phyloP scores from a whole-genome alignment of 2,888 invertebrate species.

The Germaria angustata region DNA sequence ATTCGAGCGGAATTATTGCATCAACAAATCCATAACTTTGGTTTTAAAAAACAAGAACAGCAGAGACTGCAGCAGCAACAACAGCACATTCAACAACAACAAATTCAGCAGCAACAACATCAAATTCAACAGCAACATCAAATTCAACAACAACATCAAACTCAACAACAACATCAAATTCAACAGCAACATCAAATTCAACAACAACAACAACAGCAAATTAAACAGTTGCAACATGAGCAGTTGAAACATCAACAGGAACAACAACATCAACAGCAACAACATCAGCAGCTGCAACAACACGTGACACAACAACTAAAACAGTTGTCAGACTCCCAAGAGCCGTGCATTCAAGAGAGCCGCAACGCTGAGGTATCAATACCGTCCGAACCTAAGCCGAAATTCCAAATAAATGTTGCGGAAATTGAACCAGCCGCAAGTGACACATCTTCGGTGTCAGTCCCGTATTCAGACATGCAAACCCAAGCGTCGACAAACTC shows the following conservation, averaged over 20 bases:
- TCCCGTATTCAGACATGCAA: constrained; percentile 67
- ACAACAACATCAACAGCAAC: constrained; percentile 60
- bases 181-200: constrained; percentile 36
- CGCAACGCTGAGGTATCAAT: constrained; percentile 34
- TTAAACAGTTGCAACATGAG: constrained; percentile 29
- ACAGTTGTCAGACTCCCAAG: constrained; percentile 11
- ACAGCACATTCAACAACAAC: constrained; percentile 44
- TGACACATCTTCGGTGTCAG: constrained; percentile 40
- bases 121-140: constrained; percentile 26
- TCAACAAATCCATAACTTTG: constrained; percentile 71
- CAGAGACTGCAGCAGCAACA: constrained; percentile 53
- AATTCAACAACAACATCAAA: constrained; percentile 24
- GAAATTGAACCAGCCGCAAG: constrained; percentile 63
- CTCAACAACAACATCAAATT: constrained; percentile 24
- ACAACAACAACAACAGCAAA: constrained; percentile 46
- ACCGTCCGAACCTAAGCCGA: constrained; percentile 32
- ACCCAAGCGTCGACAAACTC: constrained; percentile 70
- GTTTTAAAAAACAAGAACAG: constrained; percentile 65
- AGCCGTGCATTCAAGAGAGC: constrained; percentile 52
- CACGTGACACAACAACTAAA: constrained; percentile 27
- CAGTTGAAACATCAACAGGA: constrained; percentile 28
- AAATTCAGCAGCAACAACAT: constrained; percentile 36
- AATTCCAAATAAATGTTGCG: constrained; percentile 69
- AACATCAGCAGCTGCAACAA: constrained; percentile 40
- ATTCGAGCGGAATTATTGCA: constrained; percentile 65